Base-by-base conservation (phyloP, 2,797 vertebrate species). In the Sebastiscus tertius region DNA sequence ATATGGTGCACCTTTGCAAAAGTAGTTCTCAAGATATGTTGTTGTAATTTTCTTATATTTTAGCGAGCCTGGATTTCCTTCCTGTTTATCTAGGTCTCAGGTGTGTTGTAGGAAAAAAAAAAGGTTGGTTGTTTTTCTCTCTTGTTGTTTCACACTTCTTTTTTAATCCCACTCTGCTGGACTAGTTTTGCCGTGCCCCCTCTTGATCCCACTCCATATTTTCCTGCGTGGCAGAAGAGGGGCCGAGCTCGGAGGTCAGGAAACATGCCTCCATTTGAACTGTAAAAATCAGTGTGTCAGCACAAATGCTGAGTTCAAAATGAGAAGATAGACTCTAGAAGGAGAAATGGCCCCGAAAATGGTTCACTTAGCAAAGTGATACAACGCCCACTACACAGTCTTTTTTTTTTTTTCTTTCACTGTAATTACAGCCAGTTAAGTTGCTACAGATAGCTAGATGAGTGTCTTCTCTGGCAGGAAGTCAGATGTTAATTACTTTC, bases 201-300 rank as follows among this genome's bases (percentile, higher is more conserved):
- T 63, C 58, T 71, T 77, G 56, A 58, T 74, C 72, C 66, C 55
- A 31, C 68, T 76, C 8, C 24, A 46, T 22, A 22, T 74, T 64
- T 66, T 22, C 24, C 24, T 54, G 14, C 2, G 2, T 52, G 34
- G 24, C n/a, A 68, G 68, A 72, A 60, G 34, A 84, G 8, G n/a
- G 20, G 60, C 34, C 5, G 22, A 58, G 27, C 13, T 67, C 2
- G 1, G n/a, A 16, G 36, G 58, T 75, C 80, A 83, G 66, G 36
- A 66, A 42, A n/a, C 65, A 71, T 68, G 52, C 42, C 42, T 83
- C 24, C 27, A 20, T 82, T 75, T 79, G 5, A 52, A 77, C 22
- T 29, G 14, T 63, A 66, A 39, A 33, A 74, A 75, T 78, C 70
- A 66, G 22, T 64, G 56, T 60, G 61, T 68, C 73, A 68, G 68